These are phyloP conservation scores for Cynopterus brachyotis DNA, from an alignment of 2,113 vertebrate species.

Conservation along the genomic window DNA sequence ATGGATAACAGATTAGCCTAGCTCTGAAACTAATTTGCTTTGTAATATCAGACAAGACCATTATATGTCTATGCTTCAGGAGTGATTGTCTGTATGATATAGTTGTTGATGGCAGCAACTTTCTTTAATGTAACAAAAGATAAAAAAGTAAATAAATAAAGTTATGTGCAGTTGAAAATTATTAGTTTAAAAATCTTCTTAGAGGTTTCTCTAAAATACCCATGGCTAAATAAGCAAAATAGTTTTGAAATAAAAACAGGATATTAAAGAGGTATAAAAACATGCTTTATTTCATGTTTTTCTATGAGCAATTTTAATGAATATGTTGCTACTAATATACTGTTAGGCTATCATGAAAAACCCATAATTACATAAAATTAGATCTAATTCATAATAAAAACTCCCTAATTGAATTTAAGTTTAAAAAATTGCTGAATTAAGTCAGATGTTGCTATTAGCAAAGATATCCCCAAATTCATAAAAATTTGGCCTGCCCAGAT, in stretches of 20 bases:
- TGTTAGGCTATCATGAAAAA: neutral
- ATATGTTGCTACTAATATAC: neutral
- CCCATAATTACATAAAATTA: neutral
- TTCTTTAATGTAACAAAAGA: no score
- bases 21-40: neutral
- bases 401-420: neutral
- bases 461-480: neutral
- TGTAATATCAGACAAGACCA: neutral
- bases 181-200: neutral
- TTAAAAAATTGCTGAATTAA: neutral
- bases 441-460: neutral
- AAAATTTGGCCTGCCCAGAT: neutral
- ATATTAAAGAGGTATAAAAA: neutral
- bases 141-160: no score
- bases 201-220: neutral
- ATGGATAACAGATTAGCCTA: neutral
- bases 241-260: constrained; percentile 2
- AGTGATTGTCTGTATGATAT: neutral
- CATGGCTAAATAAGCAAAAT: constrained; percentile 9
- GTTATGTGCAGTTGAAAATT: constrained; percentile 18
- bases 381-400: neutral
- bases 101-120: neutral
- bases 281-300: constrained; percentile 7
- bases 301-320: neutral
- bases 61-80: neutral